phyloP scores from a whole-genome alignment of 2,888 invertebrate species.

The Entomobrya multifasciata region DNA sequence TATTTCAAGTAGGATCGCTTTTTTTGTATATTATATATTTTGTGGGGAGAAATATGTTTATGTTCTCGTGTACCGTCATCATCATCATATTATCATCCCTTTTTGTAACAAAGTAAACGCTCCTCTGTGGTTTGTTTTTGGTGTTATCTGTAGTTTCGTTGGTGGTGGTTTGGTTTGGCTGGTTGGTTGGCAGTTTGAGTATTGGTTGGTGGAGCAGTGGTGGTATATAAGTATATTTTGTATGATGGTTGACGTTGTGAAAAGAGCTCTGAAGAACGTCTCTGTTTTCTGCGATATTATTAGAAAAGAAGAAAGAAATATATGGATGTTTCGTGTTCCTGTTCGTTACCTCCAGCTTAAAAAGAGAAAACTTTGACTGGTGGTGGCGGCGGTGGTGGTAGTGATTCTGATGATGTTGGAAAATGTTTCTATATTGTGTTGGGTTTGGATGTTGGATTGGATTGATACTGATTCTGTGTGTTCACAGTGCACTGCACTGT shows the following conservation, averaged over 20 bases:
- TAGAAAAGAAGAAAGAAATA: slow-evolving; percentile 1
- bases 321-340: slow-evolving; percentile 23
- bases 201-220: too few relatives aligned
- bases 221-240: too few relatives aligned
- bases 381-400: background rate
- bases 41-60: too few relatives aligned
- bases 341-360: slow-evolving; percentile 36
- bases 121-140: slow-evolving; percentile 41
- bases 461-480: too few relatives aligned
- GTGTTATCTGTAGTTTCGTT: slow-evolving; percentile 47
- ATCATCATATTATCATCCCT: background rate
- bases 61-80: background rate
- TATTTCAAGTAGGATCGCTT: too few relatives aligned
- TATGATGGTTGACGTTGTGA: too few relatives aligned
- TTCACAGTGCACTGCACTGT: too few relatives aligned
- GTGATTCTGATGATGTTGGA: too few relatives aligned
- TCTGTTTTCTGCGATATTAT: slow-evolving; percentile 4
- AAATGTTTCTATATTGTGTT: slow-evolving; percentile 2
- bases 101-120: background rate
- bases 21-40: too few relatives aligned
- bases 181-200: slow-evolving; percentile 23
- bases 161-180: slow-evolving; percentile 38
- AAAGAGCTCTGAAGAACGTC: too few relatives aligned
- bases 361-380: slow-evolving; percentile 23
- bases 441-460: too few relatives aligned